A percentile compares a stretch with the other conserved stretches of the same genome.
Conservation (phyloP, 1,140 invertebrate genomes). For the Hypothenemus hampei region DNA sequence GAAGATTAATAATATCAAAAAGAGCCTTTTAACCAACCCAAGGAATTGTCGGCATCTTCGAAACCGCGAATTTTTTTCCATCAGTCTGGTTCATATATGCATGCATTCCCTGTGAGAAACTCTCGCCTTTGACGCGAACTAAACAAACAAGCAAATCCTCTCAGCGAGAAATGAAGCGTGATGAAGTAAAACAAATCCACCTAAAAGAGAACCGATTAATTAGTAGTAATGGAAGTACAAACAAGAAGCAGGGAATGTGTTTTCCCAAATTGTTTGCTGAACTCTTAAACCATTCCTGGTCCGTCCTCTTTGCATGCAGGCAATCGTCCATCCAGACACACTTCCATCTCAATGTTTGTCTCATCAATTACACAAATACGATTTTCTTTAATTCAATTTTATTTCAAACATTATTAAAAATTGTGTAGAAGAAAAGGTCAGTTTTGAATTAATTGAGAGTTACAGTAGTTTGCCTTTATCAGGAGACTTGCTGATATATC, state of each 20-base stretch:
- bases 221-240: constrained; percentile 12
- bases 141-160: constrained; percentile 7
- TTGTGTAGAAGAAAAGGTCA: too few species aligned
- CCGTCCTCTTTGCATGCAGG: constrained; percentile 6
- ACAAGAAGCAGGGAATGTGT: constrained; percentile 6
- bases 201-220: constrained; percentile 14
- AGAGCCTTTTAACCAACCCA: too few species aligned
- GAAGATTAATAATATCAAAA: too few species aligned
- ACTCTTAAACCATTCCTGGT: constrained; percentile 2
- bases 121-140: constrained; percentile 5
- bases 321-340: not conserved
- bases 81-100: not conserved
- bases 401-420: too few species aligned
- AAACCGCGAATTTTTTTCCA: too few species aligned
- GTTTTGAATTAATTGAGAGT: too few species aligned
- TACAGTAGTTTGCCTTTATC: too few species aligned
- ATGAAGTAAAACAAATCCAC: constrained; percentile 9
- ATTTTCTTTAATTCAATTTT: too few species aligned
- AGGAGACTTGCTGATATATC: too few species aligned
- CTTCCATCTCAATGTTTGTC: not conserved
- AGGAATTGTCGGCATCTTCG: too few species aligned
- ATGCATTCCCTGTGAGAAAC: not conserved
- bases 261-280: constrained; percentile 3
- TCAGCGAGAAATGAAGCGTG: constrained; percentile 10
- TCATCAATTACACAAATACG: not conserved